Evolutionary conservation across 2,888 invertebrate species (phyloP), one percentile per base, ranked within the genome.

Genomic region (Ectemnius lituratus): DNA sequence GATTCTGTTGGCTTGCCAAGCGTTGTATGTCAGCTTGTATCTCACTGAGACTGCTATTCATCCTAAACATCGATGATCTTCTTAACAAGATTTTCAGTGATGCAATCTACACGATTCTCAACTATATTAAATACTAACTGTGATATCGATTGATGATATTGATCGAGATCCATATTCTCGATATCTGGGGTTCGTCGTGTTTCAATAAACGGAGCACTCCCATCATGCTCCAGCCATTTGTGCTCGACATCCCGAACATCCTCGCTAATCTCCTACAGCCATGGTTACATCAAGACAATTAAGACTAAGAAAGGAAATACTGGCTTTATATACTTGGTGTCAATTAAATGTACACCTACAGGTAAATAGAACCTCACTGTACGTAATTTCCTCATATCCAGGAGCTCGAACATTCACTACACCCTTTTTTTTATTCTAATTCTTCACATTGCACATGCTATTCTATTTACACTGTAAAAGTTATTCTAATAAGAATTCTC

Each of bases 11-110:
- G 79, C 94, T 95, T 75, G 97, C 95, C 83, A 98, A 93, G 85
- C 97, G 94, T 91, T 97, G 96, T 89, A 98, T 97, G 92, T 98
- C 98, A 81, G 95, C 95, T 92, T 98, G 98, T 88, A 98, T 95
- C 92, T 98, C 98, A 90, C 96, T 96, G 88, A 98, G 94, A 93
- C 96, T 98, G 92, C 94, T 95, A 93, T 98, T 98, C 95, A 98
- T 97, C 92, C 96, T 96, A 14, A 52, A 52, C 37, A 37, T 37
- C 8, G 37, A 37, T 5, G 37, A 37, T 37, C 37, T 37, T 37
- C 37, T 37, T 37, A 37, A 37, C 37, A 37, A 37, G 37, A 37
- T 37, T 37, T 37, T 37, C 37, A 37, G 37, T 37, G 37, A 37
- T 37, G 37, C 37, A 37, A 11, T 6, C 37, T 37, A 37, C 37